Base-by-base conservation (phyloP, 1,140 invertebrate species). In the Aradophagus sp. region DNA sequence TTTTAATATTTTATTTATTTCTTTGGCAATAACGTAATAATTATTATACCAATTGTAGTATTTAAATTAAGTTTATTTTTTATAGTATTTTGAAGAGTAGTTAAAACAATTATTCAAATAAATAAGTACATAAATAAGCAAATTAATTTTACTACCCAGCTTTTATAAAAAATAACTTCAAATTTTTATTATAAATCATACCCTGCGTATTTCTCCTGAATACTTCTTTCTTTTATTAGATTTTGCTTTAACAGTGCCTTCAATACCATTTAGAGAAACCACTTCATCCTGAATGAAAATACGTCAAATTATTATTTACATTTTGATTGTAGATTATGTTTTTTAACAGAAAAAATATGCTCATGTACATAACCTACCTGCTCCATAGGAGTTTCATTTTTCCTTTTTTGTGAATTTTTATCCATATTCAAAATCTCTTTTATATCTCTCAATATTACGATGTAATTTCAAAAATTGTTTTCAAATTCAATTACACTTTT, bases 191-290 rank as follows among this genome's bases (percentile, higher is more conserved):
- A n/a, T n/a, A n/a, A n/a, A n/a, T n/a, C 45, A 14, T 86, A 90
- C 76, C 78, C 87, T 86, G 84, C 86, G 72, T 85, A 89, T 41
- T 88, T 88, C 83, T 88, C 86, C 50, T 74, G 80, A 66, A 38
- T 77, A 88, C 73, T 87, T 90, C 5, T 76, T 52, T 50, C 81
- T 86, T 75, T 92, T 92, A 0, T 83, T 61, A 13, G 83, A 65
- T 39, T 85, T 81, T 34, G 74, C 52, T 62, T 87, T 88, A 19
- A 81, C 45, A 61, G 84, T 89, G 23, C 88, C 89, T 81, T 92
- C 84, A 59, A 90, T 90, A 2, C 88, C 89, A 80, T 89, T 90
- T 3, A 89, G 84, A 39, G 84, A 84, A 58, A 92, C 91, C 2
- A 92, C 87, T 66, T 90, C 6, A 50, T 50, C 52, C 52, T 58